Evolutionary conservation across 1,140 invertebrate genomes (phyloP), one percentile per base, ranked within the genome.

Genomic region (Gryllus bimaculatus): DNA sequence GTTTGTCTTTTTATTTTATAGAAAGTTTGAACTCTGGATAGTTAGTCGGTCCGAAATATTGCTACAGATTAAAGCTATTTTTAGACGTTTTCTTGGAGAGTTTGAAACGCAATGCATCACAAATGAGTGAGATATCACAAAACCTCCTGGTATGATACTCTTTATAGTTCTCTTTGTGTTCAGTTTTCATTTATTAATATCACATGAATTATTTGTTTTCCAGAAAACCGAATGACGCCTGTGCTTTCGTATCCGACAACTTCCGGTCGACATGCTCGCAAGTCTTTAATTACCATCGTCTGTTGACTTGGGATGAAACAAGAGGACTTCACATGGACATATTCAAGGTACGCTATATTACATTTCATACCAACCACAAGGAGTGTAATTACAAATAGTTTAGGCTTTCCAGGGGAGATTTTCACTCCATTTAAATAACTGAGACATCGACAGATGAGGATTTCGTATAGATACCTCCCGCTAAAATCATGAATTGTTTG

Each of bases 211-310:
- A 79, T 81, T 76, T 80, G 26, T 39, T 85, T 84, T 89, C n/a
- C 83, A 96, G 94, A 80, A 91, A 90, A 83, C 90, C 93, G 0
- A 90, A 91, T 73, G 89, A 91, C 48, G 89, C 90, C 5, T 96
- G 94, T 82, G 93, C 92, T 8, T 95, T 94, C 83, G 88, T 95
- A 26, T 91, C 93, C 0, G 92, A 93, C 74, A 93, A 93, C 80
- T 93, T 94, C 83, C 90, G 92, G 79, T 95, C 94, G 0, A 91
- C 92, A 77, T 96, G 94, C 83, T 88, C 91, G 6, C 94, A 96
- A 88, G 91, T 96, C 0, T 94, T 94, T 84, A 95, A 95, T 83
- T 95, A 95, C 82, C 94, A 96, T 84, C 88, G 94, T n/a, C 86
- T 96, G 8, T 82, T 96, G 0, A 94, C 93, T 0, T 96, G 94